A percentile compares a stretch with the other conserved stretches of the same genome.
Conservation (phyloP, 2,888 invertebrate species). For the Cheiracanthium punctorium region DNA sequence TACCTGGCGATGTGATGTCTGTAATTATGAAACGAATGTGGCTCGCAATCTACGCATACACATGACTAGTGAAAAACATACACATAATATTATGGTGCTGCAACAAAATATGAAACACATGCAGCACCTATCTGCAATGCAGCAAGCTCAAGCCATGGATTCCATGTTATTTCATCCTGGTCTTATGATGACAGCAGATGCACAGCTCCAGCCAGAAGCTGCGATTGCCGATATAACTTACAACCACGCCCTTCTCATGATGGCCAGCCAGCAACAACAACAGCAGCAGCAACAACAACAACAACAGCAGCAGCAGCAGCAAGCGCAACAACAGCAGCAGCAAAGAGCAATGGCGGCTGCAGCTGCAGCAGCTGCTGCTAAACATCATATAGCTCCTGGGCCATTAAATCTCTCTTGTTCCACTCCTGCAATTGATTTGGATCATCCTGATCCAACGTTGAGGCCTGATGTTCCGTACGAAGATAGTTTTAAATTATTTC, state of each 20-base stretch:
- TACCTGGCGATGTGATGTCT: slow-evolving; percentile 96
- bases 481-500: slow-evolving; percentile 81
- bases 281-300: slow-evolving; percentile 62
- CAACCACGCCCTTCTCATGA: slow-evolving; percentile 92
- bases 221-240: slow-evolving; percentile 95
- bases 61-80: slow-evolving; percentile 99
- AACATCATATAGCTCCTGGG: slow-evolving; percentile 34
- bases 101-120: slow-evolving; percentile 99
- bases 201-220: slow-evolving; percentile 86
- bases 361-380: slow-evolving; percentile 68
- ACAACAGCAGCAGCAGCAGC: slow-evolving; percentile 49
- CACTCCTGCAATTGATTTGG: slow-evolving; percentile 82
- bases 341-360: neutral
- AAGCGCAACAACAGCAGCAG: slow-evolving; percentile 46
- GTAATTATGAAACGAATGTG: slow-evolving; percentile 98
- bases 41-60: slow-evolving; percentile 97
- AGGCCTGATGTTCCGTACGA: slow-evolving; percentile 73
- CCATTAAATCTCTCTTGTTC: slow-evolving; percentile 57
- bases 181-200: slow-evolving; percentile 74
- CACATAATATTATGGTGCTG: slow-evolving; percentile 96
- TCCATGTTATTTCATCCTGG: slow-evolving; percentile 75
- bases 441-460: slow-evolving; percentile 88
- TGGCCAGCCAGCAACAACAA: slow-evolving; percentile 79
- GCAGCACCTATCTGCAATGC: slow-evolving; percentile 89
- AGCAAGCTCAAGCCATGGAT: slow-evolving; percentile 75